A percentile compares a stretch with the other conserved stretches of the same genome.
Evolutionary conservation across 2,113 vertebrate genomes (phyloP).

Genomic region (Indri indri): DNA sequence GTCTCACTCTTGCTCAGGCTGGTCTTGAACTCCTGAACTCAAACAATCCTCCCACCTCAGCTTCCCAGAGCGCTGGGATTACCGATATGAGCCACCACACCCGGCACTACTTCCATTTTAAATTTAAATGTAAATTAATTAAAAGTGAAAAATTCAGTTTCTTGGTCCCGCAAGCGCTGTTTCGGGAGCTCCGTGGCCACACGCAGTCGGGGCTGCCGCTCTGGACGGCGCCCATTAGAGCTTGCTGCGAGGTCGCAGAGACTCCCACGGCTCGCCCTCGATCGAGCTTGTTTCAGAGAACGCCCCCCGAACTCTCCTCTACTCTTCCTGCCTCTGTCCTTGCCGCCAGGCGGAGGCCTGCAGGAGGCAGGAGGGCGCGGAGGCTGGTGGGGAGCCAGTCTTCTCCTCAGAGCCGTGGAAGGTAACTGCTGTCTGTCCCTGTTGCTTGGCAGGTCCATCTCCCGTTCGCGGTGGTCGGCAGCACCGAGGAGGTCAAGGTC

Average conservation of each 20-base stretch:
- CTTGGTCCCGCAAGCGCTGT: background rate
- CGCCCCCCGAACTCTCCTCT: background rate
- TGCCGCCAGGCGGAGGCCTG: rapidly evolving
- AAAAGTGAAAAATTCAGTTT: background rate
- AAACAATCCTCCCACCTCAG: too few relatives aligned
- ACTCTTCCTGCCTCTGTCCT: background rate
- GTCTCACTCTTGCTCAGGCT: too few relatives aligned
- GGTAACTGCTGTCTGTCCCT: background rate
- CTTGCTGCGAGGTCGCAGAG: background rate
- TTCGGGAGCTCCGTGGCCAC: background rate
- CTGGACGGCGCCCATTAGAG: rapidly evolving
- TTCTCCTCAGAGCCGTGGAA: rapidly evolving
- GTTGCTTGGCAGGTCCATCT: slow-evolving; percentile 87
- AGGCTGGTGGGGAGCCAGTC: background rate
- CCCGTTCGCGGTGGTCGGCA: slow-evolving; percentile 93
- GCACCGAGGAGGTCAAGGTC: slow-evolving; percentile 93
- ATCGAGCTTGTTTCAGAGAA: background rate
- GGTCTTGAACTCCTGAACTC: too few relatives aligned
- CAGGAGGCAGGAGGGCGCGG: rapidly evolving
- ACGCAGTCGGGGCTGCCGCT: background rate
- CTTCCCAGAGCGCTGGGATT: too few relatives aligned
- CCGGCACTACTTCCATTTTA: background rate
- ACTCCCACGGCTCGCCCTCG: background rate
- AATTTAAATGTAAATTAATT: background rate
- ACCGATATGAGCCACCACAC: too few relatives aligned